phyloP scores from a whole-genome alignment of 2,113 vertebrate species.

The Zapus hudsonius region DNA sequence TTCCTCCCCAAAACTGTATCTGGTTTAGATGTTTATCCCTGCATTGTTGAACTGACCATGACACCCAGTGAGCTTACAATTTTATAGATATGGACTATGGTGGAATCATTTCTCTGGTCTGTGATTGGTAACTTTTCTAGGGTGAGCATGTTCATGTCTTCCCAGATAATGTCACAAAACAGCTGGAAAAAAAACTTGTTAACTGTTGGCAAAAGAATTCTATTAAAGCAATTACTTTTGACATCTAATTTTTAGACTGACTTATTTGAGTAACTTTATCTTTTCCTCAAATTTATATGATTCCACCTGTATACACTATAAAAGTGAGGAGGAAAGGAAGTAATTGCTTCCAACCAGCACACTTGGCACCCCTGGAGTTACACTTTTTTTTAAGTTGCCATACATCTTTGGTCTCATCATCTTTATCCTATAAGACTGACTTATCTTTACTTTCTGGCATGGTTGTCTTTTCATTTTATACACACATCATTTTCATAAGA shows the following conservation, averaged over 20 bases:
- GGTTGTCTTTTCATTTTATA: neutral
- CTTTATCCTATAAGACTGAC: neutral
- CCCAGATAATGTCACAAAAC: neutral
- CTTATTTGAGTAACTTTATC: no score
- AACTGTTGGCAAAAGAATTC: neutral
- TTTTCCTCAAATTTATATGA: neutral
- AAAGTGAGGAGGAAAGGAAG: neutral
- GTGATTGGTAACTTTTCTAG: no score
- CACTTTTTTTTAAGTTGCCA: neutral
- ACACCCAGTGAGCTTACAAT: no score
- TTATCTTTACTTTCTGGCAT: neutral
- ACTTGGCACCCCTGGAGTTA: rapidly evolving
- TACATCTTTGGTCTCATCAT: neutral
- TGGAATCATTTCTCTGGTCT: no score
- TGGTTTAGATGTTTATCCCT: no score
- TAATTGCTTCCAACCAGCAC: neutral
- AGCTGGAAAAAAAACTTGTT: neutral
- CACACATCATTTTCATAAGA: neutral
- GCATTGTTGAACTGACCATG: no score
- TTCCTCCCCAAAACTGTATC: no score
- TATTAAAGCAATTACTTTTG: neutral
- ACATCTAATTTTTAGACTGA: neutral
- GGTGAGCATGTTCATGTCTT: neutral
- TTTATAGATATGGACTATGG: no score
- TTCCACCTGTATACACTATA: neutral